Base-by-base conservation (phyloP, 2,797 vertebrate genomes). In the Orestias chungarensis region DNA sequence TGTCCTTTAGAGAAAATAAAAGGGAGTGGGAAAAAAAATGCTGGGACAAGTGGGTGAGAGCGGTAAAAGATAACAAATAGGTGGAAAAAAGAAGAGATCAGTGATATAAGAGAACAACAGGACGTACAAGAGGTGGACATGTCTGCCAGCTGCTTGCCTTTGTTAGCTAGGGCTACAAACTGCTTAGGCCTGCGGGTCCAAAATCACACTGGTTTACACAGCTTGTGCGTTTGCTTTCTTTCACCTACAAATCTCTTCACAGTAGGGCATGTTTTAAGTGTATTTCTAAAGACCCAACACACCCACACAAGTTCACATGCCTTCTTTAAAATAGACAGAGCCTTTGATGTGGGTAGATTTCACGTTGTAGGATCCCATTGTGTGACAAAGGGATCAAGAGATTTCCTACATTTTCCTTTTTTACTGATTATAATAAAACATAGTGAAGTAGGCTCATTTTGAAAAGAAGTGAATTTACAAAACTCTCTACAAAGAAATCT, bases 101-200 rank as follows among this genome's bases (percentile, higher is more conserved):
- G 49, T 33, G 31, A 78, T 68, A 72, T 43, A 70, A 85, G 67
- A 80, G 61, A 42, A 81, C 61, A 49, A 67, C 71, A 76, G 44
- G 54, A 44, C 68, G 70, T 74, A 54, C 29, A 33, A 73, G 47
- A 74, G 77, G 73, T 80, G 67, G 78, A 84, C 72, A 75, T 7
- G 57, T 46, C 50, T 81, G 70, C 73, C 43, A 78, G 82, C 76
- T 74, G 65, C 65, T 2, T 70, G 69, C 69, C 55, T 79, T 76
- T 73, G 43, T 86, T 85, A 78, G 69, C 85, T 76, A 81, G 76
- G 77, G 86, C 83, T 88, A 83, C 70, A 82, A 83, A 76, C 78
- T 33, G 62, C 54, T 73, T 73, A 71, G 52, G 59, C 81, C 71
- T 61, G 77, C 82, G 83, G 84, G 79, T 85, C 78, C 71, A 18